A percentile compares a stretch with the other conserved stretches of the same genome.
phyloP scores from a whole-genome alignment of 2,888 invertebrate species.

The Parascotia fuliginaria region DNA sequence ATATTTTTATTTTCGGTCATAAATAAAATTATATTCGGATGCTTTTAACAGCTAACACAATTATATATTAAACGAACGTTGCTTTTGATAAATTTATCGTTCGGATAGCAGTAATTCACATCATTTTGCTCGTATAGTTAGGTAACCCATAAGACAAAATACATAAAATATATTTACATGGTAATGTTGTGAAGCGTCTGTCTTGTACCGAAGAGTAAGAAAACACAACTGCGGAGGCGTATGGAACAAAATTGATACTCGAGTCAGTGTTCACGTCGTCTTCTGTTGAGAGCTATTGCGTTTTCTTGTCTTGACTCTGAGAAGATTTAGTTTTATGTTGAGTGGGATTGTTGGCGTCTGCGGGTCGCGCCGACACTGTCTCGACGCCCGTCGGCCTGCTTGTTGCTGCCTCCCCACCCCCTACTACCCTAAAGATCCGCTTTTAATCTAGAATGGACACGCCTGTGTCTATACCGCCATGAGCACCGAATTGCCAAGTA shows the following conservation, averaged over 20 bases:
- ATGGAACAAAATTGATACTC: slow-evolving; percentile 54
- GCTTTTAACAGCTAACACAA: not conserved
- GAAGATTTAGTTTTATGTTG: slow-evolving; percentile 75
- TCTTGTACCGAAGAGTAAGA: slow-evolving; percentile 17
- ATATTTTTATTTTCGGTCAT: not conserved
- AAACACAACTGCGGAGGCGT: slow-evolving; percentile 36
- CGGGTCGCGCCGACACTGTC: slow-evolving; percentile 70
- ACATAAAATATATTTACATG: too few species aligned
- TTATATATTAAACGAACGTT: not conserved
- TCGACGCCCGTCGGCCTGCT: slow-evolving; percentile 52
- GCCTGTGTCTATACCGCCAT: slow-evolving; percentile 30
- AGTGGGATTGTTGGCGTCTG: slow-evolving; percentile 75
- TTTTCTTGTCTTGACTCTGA: slow-evolving; percentile 59
- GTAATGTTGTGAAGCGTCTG: too few species aligned
- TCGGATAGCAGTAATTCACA: too few species aligned
- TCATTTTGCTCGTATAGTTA: too few species aligned
- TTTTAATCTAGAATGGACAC: slow-evolving; percentile 48
- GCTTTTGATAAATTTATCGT: not conserved
- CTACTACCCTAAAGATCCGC: slow-evolving; percentile 44
- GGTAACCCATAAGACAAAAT: too few species aligned
- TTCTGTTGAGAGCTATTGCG: slow-evolving; percentile 63
- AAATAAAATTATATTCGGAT: not conserved
- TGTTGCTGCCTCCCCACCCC: slow-evolving; percentile 59
- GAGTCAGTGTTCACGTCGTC: slow-evolving; percentile 55
- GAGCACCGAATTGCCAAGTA: slow-evolving; percentile 29